Base-by-base conservation (phyloP, 2,888 invertebrate genomes). In the Drosophila anomelani region DNA sequence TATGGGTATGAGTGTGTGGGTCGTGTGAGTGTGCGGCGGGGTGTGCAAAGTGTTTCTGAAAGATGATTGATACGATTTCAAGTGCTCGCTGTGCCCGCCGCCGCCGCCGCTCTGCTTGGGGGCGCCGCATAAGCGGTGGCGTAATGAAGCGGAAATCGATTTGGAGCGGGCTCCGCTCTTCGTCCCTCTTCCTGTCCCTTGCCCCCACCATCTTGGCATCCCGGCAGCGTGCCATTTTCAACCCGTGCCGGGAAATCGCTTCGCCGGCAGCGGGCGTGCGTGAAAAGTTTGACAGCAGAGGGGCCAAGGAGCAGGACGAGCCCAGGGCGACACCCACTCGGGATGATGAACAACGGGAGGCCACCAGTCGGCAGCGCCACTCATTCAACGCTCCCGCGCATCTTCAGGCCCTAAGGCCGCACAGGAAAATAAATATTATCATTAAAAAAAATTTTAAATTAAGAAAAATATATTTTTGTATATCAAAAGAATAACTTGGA, bases 131-230 rank as follows among this genome's bases (percentile, higher is more conserved):
- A 62, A 74, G 67, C 75, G 75, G 60, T 53, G 68, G 68, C 75
- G 84, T 88, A 85, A 85, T 85, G 85, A 85, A 88, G 86, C 88
- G 85, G 85, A 85, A 88, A 86, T 88, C 85, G 85, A 88, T 85
- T 85, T 88, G 85, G 81, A 75, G 75, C 81, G 75, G 81, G 75
- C 47, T 36, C 79, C 15, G 34, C 26, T 75, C 36, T 76, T 78
- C 76, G 78, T 36, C 39, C 23, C 76, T 75, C 82, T 79, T 76
- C 82, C 82, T 79, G 76, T 78, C 69, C 43, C 12, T 13, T 3
- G 64, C 13, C 26, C 26, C 26, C 17, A 3, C 6, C 20, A 4
- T 3, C 32, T 0, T 49, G 17, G 47, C 29, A 23, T 8, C 13
- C 13, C 51, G 51, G 51, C 34, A 51, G 34, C 51, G 36, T 38